Conservation (phyloP, 2,888 invertebrate species). For the Agrypnus murinus region DNA sequence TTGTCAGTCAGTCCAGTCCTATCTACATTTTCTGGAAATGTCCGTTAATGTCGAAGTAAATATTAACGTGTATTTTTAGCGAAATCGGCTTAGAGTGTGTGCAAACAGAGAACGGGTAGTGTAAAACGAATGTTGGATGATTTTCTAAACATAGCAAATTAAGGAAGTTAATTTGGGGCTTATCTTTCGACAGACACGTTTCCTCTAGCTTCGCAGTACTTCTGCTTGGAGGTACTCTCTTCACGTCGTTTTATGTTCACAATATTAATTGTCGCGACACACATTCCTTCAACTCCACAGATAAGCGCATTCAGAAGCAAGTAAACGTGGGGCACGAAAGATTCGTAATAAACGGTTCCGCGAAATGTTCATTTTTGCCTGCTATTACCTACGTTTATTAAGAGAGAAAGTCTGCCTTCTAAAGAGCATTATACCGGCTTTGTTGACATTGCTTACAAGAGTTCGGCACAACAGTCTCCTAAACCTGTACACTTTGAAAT, state of each 20-base stretch:
- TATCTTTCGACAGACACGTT: constrained; percentile 68
- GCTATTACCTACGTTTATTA: constrained; percentile 43
- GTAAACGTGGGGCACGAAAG: constrained; percentile 40
- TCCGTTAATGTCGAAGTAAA: constrained; percentile 37
- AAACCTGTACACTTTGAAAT: constrained; percentile 62
- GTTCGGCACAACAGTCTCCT: constrained; percentile 50
- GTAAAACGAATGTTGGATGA: constrained; percentile 61
- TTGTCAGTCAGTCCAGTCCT: constrained; percentile 23
- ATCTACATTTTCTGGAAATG: constrained; percentile 29
- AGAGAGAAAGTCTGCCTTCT: constrained; percentile 44
- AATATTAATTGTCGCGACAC: constrained; percentile 63
- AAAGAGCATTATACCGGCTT: constrained; percentile 48
- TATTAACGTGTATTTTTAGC: constrained; percentile 55
- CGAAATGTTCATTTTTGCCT: constrained; percentile 43
- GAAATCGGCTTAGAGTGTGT: constrained; percentile 50
- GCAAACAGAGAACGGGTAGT: constrained; percentile 41
- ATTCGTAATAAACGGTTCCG: constrained; percentile 39
- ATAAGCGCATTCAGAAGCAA: constrained; percentile 43
- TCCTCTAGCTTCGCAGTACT: constrained; percentile 58
- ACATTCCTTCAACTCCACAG: constrained; percentile 47
- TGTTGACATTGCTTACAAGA: constrained; percentile 51
- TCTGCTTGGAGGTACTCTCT: constrained; percentile 61
- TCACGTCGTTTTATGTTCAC: constrained; percentile 63
- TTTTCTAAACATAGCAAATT: constrained; percentile 68
- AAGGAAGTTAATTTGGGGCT: constrained; percentile 67